Conservation (phyloP, 2,113 vertebrate species). For the Hypanus sabinus region DNA sequence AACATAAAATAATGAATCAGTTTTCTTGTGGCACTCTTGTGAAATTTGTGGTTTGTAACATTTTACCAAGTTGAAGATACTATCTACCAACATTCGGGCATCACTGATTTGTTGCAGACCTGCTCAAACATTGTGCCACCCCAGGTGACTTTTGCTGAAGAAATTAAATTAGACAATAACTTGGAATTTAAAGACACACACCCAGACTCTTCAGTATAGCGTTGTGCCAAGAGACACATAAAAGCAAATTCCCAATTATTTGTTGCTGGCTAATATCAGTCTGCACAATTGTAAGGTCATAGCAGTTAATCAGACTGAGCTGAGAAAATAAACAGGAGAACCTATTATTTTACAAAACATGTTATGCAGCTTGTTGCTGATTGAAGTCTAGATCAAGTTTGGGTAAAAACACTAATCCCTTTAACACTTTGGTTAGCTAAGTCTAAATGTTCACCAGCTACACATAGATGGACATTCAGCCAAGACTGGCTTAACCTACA, state of each 20-base stretch:
- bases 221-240: background rate
- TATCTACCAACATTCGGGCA: background rate
- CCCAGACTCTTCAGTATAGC: background rate
- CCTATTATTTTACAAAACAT: background rate
- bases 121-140: background rate
- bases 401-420: background rate
- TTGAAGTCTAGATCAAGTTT: background rate
- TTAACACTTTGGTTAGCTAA: background rate
- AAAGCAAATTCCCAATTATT: background rate
- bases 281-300: background rate
- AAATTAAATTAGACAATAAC: background rate
- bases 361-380: background rate
- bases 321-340: background rate
- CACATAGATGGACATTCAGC: background rate
- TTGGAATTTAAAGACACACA: background rate
- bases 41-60: background rate
- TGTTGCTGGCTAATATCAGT: background rate
- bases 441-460: background rate
- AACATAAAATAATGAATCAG: slow-evolving; percentile 1
- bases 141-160: background rate
- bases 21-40: background rate
- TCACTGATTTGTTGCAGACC: background rate
- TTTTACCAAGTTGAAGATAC: background rate
- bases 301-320: background rate
- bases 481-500: background rate